Evolutionary conservation across 2,113 vertebrate genomes (phyloP).

Genomic region (Myrmecophaga tridactyla): DNA sequence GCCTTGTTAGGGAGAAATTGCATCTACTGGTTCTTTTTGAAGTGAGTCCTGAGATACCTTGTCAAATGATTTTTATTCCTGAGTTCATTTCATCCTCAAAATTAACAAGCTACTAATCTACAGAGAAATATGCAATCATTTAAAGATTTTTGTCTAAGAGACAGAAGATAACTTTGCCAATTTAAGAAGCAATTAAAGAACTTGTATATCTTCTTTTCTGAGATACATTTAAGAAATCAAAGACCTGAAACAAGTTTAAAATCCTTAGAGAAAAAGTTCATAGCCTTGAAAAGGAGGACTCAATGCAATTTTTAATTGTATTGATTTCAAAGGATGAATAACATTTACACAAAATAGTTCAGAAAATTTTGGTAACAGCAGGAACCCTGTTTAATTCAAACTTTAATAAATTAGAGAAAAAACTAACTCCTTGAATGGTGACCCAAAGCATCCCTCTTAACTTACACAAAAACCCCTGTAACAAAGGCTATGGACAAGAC

Average conservation of each 20-base stretch:
- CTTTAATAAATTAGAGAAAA: constrained; percentile 77
- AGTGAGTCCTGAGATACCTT: constrained; percentile 69
- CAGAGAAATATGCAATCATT: constrained; percentile 70
- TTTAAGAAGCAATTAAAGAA: constrained; percentile 77
- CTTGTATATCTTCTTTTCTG: constrained; percentile 73
- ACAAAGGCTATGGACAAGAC: constrained; percentile 40
- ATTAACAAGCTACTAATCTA: constrained; percentile 76
- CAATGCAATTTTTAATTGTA: constrained; percentile 68
- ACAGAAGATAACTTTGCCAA: constrained; percentile 49
- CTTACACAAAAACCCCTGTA: constrained; percentile 59
- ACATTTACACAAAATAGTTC: constrained; percentile 73
- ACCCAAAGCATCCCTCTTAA: constrained; percentile 57
- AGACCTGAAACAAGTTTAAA: constrained; percentile 76
- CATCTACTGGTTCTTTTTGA: constrained; percentile 69
- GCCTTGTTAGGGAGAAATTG: constrained; percentile 18
- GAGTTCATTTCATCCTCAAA: constrained; percentile 73
- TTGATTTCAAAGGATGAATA: constrained; percentile 77
- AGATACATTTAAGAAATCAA: constrained; percentile 77
- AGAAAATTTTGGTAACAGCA: constrained; percentile 75
- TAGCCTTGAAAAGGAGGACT: constrained; percentile 69
- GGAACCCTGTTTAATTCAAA: constrained; percentile 81
- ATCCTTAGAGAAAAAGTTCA: constrained; percentile 73
- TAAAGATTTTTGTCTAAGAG: constrained; percentile 71
- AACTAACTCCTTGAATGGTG: constrained; percentile 66
- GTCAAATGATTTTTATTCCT: constrained; percentile 75